Evolutionary conservation across 2,888 invertebrate genomes (phyloP), one percentile per base, ranked within the genome.

Genomic region (Dascillus cervinus): DNA sequence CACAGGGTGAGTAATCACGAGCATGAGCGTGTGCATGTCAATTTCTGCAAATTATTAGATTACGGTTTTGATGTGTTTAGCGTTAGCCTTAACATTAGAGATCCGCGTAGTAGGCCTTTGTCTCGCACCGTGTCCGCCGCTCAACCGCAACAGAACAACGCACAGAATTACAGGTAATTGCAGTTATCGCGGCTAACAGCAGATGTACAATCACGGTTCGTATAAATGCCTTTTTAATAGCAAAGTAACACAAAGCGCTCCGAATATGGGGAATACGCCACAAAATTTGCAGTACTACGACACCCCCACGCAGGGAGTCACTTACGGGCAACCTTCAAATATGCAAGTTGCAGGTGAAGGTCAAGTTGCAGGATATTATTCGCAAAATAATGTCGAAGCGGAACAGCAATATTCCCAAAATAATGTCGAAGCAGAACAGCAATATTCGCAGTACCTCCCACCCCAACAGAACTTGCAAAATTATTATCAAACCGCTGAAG

Each of bases 1-100:
- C 34, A 66, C 69, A 49, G 75, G 76, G 77, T 77, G 67, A 71
- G 67, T 67, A 29, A n/a, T 6, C 3, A n/a, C n/a, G n/a, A n/a
- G n/a, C n/a, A n/a, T n/a, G n/a, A n/a, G n/a, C n/a, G n/a, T n/a
- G n/a, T n/a, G n/a, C n/a, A n/a, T n/a, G n/a, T n/a, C n/a, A n/a
- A n/a, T n/a, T n/a, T n/a, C n/a, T n/a, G n/a, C n/a, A n/a, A n/a
- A n/a, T n/a, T n/a, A n/a, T n/a, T n/a, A n/a, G n/a, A n/a, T n/a
- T n/a, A n/a, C n/a, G n/a, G n/a, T n/a, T n/a, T n/a, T n/a, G n/a
- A n/a, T 15, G 22, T 28, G 32, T 25, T 35, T 38, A 41, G 41
- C 37, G 34, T 24, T 20, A 37, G 38, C 28, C 30, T 39, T 4
- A 25, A 30, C 26, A 34, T 30, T 12, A 31, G 28, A 23, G 3